Conservation (phyloP, 1,140 invertebrate genomes). For the Ridgeia piscesae region DNA sequence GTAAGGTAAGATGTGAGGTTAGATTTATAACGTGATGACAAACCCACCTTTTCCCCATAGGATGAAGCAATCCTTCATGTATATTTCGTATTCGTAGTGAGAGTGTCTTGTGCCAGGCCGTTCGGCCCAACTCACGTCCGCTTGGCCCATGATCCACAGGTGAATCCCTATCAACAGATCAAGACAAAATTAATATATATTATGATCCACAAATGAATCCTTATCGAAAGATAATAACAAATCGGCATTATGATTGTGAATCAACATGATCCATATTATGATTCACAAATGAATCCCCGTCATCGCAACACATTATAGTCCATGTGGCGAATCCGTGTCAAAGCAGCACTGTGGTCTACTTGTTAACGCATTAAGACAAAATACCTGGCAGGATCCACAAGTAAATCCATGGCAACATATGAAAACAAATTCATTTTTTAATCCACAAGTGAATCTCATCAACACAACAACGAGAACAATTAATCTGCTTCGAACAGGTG, state of each 20-base stretch:
- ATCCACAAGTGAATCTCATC: slow-evolving; percentile 86
- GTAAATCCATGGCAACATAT: slow-evolving; percentile 71
- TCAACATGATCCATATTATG: slow-evolving; percentile 54
- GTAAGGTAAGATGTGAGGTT: too few species aligned
- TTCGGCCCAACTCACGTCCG: slow-evolving; percentile 79
- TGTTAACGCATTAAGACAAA: slow-evolving; percentile 43
- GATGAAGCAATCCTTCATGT: slow-evolving; percentile 30
- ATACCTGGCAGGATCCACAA: slow-evolving; percentile 81
- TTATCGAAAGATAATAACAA: too few species aligned
- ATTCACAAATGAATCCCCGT: slow-evolving; percentile 89
- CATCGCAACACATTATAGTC: slow-evolving; percentile 65
- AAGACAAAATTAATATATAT: too few species aligned
- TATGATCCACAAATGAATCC: slow-evolving; percentile 89
- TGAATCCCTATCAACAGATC: slow-evolving; percentile 70
- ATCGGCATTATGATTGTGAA: too few species aligned
- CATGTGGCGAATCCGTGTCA: too few species aligned
- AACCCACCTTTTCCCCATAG: slow-evolving; percentile 28
- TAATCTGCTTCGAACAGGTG: too few species aligned
- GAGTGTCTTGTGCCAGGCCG: slow-evolving; percentile 66
- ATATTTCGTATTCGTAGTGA: slow-evolving; percentile 28
- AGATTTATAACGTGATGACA: background rate
- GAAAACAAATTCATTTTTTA: slow-evolving; percentile 54
- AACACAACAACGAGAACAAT: background rate
- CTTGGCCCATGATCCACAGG: slow-evolving; percentile 92
- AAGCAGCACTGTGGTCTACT: too few species aligned